Base-by-base conservation (phyloP, 2,888 invertebrate species). In the Abscondita cerata region DNA sequence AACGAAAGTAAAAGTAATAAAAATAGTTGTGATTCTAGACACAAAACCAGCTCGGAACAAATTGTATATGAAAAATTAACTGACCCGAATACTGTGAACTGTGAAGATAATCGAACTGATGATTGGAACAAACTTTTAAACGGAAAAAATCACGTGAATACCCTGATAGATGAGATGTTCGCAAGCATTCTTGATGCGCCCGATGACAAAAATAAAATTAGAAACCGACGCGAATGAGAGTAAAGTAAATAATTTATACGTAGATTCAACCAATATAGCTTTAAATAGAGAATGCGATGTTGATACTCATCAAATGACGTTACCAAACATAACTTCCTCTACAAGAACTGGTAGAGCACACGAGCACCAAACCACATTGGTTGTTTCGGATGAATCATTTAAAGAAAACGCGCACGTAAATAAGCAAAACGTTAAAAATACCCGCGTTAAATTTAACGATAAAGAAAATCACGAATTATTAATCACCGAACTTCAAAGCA, bases 401-500 rank as follows among this genome's bases (percentile, higher is more conserved):
- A 25, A 25, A 6, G 25, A 33, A 48, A 48, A 25, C 33, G 1
- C 15, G 4, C 25, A 20, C 47, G 33, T 20, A 48, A 12, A 20
- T n/a, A 46, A 2, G 4, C 46, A 46, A 46, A 19, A 11, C 25
- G 41, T 19, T 11, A 44, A 18, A 44, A 44, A 44, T 36, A 67
- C 68, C 25, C 57, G 62, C n/a, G 76, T 76, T 2, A 71, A 76
- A 65, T 76, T 78, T 61, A 76, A 78, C 64, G 80, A 80, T 62
- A 76, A 75, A 63, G 69, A 74, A 72, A 87, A 87, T 75, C 89
- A 89, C 74, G 89, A 90, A 79, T 84, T 89, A 80, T 82, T 90
- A 71, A 89, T 90, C 72, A 86, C 87, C 64, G 89, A 90, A 75
- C 75, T 89, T 77, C 86, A 89, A 70, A 85, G 84, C 55, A 89